Base-by-base conservation (phyloP, 2,888 invertebrate genomes). In the Clepsis dumicolana region DNA sequence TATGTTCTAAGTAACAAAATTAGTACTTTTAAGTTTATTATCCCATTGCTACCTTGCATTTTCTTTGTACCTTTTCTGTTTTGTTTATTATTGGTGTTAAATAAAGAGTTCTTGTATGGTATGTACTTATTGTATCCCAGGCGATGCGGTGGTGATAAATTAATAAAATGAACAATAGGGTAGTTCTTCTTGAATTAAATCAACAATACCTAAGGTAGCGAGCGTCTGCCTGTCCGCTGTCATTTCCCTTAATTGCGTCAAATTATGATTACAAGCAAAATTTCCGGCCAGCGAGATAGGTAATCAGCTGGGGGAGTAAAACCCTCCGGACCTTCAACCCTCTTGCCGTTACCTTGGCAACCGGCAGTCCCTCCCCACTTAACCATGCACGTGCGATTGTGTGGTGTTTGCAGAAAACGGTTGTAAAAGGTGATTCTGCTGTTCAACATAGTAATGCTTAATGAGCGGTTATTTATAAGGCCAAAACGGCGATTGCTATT, bases 301-400 rank as follows among this genome's bases (percentile, higher is more conserved):
- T 80, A 84, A 87, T 87, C 83, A 82, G 81, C 81, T 82, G 84
- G 80, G 83, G 82, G 77, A 78, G 79, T 76, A 74, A 78, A 76
- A 74, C 73, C 72, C 74, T 65, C 66, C 66, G 69, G 70, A 70
- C 72, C 81, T 83, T 76, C 85, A 83, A 87, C 92, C 92, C 92
- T 89, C 89, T 86, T 80, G 73, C 73, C 83, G 91, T 93, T 85
- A 75, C 87, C 78, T 88, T 92, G 80, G 86, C 80, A 86, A 92
- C 92, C 80, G 84, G 81, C 84, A 86, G 83, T 87, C 83, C 80
- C 85, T 87, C 86, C 82, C 82, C 80, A 81, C 81, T 81, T 81
- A 75, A 74, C 80, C 78, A 75, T 63, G 50, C 67, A 67, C 64
- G 68, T 69, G 64, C 59, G 57, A 64, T 64, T 64, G 52, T 56